Evolutionary conservation across 2,888 invertebrate species (phyloP).

Genomic region (Toxonevra muliebris): DNA sequence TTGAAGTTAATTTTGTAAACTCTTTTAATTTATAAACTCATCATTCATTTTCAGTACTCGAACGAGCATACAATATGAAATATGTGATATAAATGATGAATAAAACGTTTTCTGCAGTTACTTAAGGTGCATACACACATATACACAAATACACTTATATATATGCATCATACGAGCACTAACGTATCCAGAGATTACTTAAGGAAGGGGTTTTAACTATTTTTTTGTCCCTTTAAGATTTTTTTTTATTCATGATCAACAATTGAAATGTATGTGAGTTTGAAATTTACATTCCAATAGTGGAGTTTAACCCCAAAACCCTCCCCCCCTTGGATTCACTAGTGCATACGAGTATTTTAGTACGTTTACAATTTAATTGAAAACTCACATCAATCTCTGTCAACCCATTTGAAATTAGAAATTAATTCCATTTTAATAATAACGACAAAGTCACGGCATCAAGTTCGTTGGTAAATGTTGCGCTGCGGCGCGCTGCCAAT

Average conservation of each 20-base stretch:
- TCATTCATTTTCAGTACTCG: slow-evolving; percentile 23
- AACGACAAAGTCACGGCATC: slow-evolving; percentile 33
- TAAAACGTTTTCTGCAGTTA: slow-evolving; percentile 8
- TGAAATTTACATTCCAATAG: not conserved
- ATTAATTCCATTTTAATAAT: slow-evolving; percentile 45
- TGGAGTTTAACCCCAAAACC: too few species aligned
- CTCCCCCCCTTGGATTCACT: too few species aligned
- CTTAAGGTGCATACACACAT: not conserved
- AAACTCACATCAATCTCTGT: slow-evolving; percentile 47
- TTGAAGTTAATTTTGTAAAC: slow-evolving; percentile 22
- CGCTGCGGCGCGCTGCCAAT: too few species aligned
- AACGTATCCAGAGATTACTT: too few species aligned
- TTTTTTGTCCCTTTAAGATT: too few species aligned
- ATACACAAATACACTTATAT: too few species aligned
- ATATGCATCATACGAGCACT: not conserved
- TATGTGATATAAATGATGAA: slow-evolving; percentile 18
- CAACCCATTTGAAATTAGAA: slow-evolving; percentile 45
- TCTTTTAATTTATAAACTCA: slow-evolving; percentile 33
- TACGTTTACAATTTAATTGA: slow-evolving; percentile 37
- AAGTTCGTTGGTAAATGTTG: not conserved
- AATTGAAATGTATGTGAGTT: not conserved
- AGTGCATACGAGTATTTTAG: not conserved
- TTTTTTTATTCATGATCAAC: too few species aligned
- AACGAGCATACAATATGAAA: slow-evolving; percentile 2
- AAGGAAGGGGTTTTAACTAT: too few species aligned